Base-by-base conservation (phyloP, 2,888 invertebrate species). In the Chrysolina americana region DNA sequence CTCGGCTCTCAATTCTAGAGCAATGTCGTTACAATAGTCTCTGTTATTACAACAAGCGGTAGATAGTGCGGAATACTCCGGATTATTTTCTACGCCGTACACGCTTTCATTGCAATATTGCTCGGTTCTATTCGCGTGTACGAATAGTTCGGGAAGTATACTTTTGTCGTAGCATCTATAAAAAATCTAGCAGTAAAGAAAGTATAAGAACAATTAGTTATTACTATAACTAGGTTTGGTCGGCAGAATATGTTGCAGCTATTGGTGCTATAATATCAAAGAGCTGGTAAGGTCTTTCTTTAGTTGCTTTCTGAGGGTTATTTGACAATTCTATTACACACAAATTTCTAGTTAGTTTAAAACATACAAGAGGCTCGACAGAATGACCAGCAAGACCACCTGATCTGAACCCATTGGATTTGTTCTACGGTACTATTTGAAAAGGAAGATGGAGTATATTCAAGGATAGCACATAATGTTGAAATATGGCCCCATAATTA, bases 11-110 rank as follows among this genome's bases (percentile, higher is more conserved):
- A 78, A 74, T 19, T 73, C 63, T 68, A 77, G 66, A 11, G 41
- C 53, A 47, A 89, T 84, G 80, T 85, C 86, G 87, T 93, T 94
- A 92, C 94, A 95, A 91, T 90, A 92, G 91, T 93, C 93, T 87
- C 90, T 89, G 84, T 90, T 86, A 76, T 88, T 87, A 89, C 94
- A 94, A 92, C 94, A 94, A 82, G 83, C 76, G 65, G 83, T 81
- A 28, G 78, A 76, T 77, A 76, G 78, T 78, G 81, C 77, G 70
- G 80, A 79, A 78, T 80, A 80, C 68, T 83, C 80, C 59, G 84
- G 80, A 80, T 83, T 81, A 71, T 78, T 78, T 63, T 71, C 64
- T 28, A 76, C 66, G 70, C 76, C 79, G 64, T 50, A 68, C 68
- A 74, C 48, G n/a, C 75, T 80, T 68, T 80, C 81, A 76, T 82